phyloP scores from a whole-genome alignment of 2,888 invertebrate genomes.

The Elysia crispata region DNA sequence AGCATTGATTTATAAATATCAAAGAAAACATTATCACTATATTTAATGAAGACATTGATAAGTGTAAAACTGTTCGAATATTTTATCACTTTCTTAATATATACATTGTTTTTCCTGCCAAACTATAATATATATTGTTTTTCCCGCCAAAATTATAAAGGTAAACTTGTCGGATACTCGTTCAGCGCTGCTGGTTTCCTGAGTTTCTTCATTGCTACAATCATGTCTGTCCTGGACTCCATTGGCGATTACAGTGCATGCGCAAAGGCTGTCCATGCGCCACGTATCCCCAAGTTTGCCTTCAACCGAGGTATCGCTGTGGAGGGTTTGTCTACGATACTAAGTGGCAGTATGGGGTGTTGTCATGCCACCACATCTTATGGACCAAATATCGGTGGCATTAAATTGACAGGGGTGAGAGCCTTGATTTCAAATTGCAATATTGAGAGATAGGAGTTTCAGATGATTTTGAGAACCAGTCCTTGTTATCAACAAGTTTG shows the following conservation, averaged over 20 bases:
- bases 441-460: no score
- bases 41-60: no score
- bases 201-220: slow-evolving; percentile 66
- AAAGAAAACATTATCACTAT: no score
- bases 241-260: slow-evolving; percentile 92
- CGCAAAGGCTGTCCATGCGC: slow-evolving; percentile 83
- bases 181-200: slow-evolving; percentile 63
- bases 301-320: slow-evolving; percentile 85
- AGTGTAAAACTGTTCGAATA: no score
- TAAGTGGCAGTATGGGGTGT: slow-evolving; percentile 90
- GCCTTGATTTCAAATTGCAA: no score
- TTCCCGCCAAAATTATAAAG: no score
- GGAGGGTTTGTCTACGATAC: slow-evolving; percentile 88
- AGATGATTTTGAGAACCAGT: no score
- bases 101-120: no score
- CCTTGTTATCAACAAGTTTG: no score
- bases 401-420: slow-evolving; percentile 91
- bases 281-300: slow-evolving; percentile 89
- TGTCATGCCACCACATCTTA: slow-evolving; percentile 93
- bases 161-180: slow-evolving; percentile 62
- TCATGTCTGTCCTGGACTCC: slow-evolving; percentile 70
- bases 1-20: no score
- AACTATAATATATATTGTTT: no score
- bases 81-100: no score
- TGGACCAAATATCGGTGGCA: slow-evolving; percentile 93